Base-by-base conservation (phyloP, 1,140 invertebrate species). In the Bombus confusus region DNA sequence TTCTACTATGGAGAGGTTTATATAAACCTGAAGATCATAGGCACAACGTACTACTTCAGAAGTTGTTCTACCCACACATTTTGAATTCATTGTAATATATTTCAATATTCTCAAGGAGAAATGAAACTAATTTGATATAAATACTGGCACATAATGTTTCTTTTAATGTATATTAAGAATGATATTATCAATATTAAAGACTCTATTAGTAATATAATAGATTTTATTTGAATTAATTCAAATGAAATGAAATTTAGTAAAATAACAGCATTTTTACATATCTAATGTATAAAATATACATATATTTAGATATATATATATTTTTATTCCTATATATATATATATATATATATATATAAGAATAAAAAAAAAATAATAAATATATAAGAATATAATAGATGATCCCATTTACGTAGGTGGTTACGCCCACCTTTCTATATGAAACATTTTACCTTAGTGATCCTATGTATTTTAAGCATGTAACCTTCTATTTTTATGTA, bases 1-100 rank as follows among this genome's bases (percentile, higher is more conserved):
- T 91, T 87, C 87, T 92, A 88, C 74, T 92, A 91, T 90, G 84
- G 86, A 87, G 80, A 92, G 88, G 87, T 90, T 90, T 91, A 86
- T 85, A 87, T 87, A 88, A 89, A 91, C 77, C 85, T 91, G 86
- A 93, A 91, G 91, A 91, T 92, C 88, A 92, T 43, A 73, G 47
- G 18, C n/a, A 81, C 91, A 90, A 80, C 89, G 92, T 86, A 93
- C 92, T 89, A 86, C 86, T 87, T 88, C 86, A 91, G 73, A 93
- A 93, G 87, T 92, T 92, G 92, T 92, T 93, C 91, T 88, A 84
- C 93, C 92, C 84, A 93, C 93, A 86, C 87, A 37, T 85, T 78
- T 79, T 84, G 81, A 83, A 86, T 77, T 76, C 74, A 77, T 81
- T 86, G 37, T 71, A 62, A 69, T 85, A 71, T 43, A 57, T 80